These are phyloP conservation scores for Griposia aprilina DNA, from an alignment of 2,888 invertebrate genomes.

Conservation along the genomic window DNA sequence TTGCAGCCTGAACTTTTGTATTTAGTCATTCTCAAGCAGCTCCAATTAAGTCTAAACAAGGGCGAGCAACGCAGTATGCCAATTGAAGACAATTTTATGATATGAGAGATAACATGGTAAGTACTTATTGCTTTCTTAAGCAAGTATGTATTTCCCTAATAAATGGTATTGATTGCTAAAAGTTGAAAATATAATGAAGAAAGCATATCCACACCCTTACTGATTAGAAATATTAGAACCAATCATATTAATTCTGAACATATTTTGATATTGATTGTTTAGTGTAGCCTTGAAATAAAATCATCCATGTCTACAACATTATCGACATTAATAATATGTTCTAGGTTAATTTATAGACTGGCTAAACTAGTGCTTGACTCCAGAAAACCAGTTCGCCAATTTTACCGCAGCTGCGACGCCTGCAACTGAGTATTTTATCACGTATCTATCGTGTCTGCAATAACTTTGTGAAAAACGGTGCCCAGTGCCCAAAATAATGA, in stretches of 20 bases:
- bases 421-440: conserved; percentile 49
- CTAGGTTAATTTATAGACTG: conserved; percentile 18
- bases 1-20: neutral
- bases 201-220: neutral
- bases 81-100: conserved; percentile 13
- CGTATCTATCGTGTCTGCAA: conserved; percentile 55
- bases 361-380: conserved; percentile 32
- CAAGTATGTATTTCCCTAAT: neutral
- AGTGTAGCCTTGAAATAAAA: conserved; percentile 49
- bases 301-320: conserved; percentile 22
- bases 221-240: conserved; percentile 4
- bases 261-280: conserved; percentile 39
- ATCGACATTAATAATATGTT: conserved; percentile 1
- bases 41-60: neutral
- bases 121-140: neutral
- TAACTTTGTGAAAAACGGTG: conserved; percentile 53
- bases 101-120: conserved; percentile 36
- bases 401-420: conserved; percentile 59
- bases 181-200: neutral
- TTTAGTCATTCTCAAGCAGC: conserved; percentile 28
- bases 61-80: conserved; percentile 38
- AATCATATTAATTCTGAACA: neutral
- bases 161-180: neutral
- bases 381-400: conserved; percentile 50
- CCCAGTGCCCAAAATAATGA: conserved; percentile 32